A percentile compares a stretch with the other conserved stretches of the same genome.
Evolutionary conservation across 2,888 invertebrate species (phyloP).

Genomic region (Rhodophaea formosa): DNA sequence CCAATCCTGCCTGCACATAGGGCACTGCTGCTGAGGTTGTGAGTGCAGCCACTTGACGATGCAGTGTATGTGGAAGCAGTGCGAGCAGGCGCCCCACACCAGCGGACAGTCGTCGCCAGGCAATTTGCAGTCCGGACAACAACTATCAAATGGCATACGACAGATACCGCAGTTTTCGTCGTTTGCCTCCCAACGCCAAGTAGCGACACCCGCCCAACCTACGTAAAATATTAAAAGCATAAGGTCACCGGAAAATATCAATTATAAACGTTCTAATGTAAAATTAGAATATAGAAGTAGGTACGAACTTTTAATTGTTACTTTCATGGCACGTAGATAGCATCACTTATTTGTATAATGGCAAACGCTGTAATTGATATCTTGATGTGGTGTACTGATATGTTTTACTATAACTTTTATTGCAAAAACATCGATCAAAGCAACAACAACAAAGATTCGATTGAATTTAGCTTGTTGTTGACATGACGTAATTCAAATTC

Average conservation of each 20-base stretch:
- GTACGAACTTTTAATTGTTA: conserved; percentile 82
- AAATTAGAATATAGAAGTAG: neutral
- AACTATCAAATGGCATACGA: conserved; percentile 99
- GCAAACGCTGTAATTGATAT: neutral
- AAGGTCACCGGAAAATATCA: neutral
- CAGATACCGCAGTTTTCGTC: conserved; percentile 99
- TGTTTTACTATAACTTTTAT: too few relatives aligned
- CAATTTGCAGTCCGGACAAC: conserved; percentile 98
- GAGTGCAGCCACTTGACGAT: conserved; percentile 99
- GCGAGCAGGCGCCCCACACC: conserved; percentile 99
- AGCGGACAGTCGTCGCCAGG: conserved; percentile 99
- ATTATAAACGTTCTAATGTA: neutral
- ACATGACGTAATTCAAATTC: too few relatives aligned
- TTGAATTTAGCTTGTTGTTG: too few relatives aligned
- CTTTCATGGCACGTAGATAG: conserved; percentile 74
- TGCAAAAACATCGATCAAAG: too few relatives aligned
- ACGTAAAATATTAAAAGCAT: conserved; percentile 26
- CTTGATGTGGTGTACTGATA: too few relatives aligned
- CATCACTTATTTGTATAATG: neutral
- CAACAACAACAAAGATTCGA: too few relatives aligned
- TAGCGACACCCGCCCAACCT: conserved; percentile 97
- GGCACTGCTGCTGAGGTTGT: conserved; percentile 93
- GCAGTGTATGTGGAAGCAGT: conserved; percentile 99
- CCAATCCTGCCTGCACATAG: conserved; percentile 99
- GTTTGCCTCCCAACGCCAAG: conserved; percentile 99